phyloP scores from a whole-genome alignment of 1,140 invertebrate species.

The Apocrypta bakeri region DNA sequence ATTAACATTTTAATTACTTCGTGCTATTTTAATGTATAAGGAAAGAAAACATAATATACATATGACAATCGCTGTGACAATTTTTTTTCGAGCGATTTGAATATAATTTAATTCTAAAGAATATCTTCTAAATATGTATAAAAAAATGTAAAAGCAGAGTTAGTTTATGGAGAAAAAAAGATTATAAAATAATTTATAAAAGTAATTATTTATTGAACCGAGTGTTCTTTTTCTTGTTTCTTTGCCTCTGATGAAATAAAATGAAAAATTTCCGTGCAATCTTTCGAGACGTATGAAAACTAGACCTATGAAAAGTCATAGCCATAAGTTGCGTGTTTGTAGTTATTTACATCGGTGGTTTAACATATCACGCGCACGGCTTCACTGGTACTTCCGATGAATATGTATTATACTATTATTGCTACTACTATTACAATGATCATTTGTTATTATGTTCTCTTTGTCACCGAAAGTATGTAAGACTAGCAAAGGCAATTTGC shows the following conservation, averaged over 20 bases:
- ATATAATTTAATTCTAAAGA: constrained; percentile 20
- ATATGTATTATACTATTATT: constrained; percentile 17
- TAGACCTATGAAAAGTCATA: constrained; percentile 12
- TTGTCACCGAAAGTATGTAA: constrained; percentile 12
- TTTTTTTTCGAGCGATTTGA: constrained; percentile 40
- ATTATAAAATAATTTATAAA: constrained; percentile 28
- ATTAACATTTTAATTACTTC: constrained; percentile 37
- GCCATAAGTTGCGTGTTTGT: constrained; percentile 20
- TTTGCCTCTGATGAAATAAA: background rate
- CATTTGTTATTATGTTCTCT: constrained; percentile 1
- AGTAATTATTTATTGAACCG: constrained; percentile 24
- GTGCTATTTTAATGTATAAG: constrained; percentile 29
- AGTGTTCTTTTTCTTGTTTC: background rate
- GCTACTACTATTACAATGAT: constrained; percentile 30
- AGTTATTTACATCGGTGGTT: constrained; percentile 42
- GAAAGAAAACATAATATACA: constrained; percentile 21
- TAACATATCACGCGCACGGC: constrained; percentile 43
- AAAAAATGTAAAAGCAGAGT: constrained; percentile 5
- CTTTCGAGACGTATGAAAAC: background rate
- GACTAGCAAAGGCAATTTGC: constrained; percentile 25
- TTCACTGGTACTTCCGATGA: constrained; percentile 33
- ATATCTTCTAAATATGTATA: background rate
- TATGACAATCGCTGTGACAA: constrained; percentile 46
- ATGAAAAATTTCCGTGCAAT: constrained; percentile 36
- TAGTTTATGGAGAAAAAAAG: constrained; percentile 12